These are phyloP conservation scores for Sylvilagus bachmani DNA, from an alignment of 2,113 vertebrate genomes.

Conservation along the genomic window DNA sequence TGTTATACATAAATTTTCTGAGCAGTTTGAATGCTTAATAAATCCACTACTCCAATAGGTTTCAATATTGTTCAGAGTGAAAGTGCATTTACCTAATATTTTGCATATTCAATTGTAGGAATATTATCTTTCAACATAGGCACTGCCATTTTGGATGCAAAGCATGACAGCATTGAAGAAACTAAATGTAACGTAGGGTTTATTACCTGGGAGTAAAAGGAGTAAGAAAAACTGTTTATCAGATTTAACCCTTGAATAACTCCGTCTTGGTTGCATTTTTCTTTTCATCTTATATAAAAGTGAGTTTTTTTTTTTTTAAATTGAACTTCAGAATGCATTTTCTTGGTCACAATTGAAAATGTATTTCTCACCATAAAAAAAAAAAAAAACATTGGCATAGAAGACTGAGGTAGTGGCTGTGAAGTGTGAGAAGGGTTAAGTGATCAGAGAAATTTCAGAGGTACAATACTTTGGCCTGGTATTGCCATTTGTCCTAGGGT, in stretches of 20 bases:
- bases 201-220: neutral
- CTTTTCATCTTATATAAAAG: neutral
- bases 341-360: neutral
- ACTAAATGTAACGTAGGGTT: neutral
- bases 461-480: neutral
- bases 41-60: neutral
- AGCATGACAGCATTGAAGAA: neutral
- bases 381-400: neutral
- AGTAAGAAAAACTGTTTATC: neutral
- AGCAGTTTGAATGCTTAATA: constrained; percentile 44
- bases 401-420: neutral
- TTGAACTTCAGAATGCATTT: too few species aligned
- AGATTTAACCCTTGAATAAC: neutral
- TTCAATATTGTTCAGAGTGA: constrained; percentile 30
- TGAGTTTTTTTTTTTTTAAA: neutral
- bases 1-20: neutral
- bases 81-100: neutral
- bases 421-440: neutral
- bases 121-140: neutral
- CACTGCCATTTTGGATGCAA: neutral
- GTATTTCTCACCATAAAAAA: neutral
- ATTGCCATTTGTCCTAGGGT: too few species aligned
- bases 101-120: neutral
- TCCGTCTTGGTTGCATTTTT: constrained; percentile 19
- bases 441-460: constrained; percentile 5